These are phyloP conservation scores for Macrocentrus cingulum DNA, from an alignment of 1,140 invertebrate genomes.

Conservation along the genomic window DNA sequence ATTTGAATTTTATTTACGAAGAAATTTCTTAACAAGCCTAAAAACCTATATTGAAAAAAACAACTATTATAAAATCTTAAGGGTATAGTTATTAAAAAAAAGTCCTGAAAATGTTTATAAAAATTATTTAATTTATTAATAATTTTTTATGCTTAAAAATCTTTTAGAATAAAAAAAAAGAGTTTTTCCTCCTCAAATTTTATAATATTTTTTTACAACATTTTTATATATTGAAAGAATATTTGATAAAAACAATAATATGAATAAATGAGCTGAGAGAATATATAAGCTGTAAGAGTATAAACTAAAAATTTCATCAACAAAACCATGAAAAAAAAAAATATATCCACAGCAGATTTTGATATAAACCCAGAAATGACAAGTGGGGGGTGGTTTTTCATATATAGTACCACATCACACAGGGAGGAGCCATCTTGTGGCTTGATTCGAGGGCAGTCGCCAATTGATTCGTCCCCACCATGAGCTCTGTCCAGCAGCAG, in stretches of 20 bases:
- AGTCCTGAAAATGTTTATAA: no score
- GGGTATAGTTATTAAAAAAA: no score
- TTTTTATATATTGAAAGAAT: no score
- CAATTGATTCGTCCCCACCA: conserved; percentile 58
- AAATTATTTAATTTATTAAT: no score
- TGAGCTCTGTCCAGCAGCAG: conserved; percentile 9
- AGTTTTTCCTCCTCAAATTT: no score
- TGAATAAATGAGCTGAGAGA: neutral
- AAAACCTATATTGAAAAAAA: no score
- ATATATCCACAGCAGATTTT: conserved; percentile 13
- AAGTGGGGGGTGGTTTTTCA: conserved; percentile 42
- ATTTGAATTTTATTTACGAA: no score
- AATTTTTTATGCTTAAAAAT: no score
- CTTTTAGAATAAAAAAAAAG: no score
- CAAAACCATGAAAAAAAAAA: conserved; percentile 18
- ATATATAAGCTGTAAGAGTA: neutral
- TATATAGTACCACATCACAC: conserved; percentile 27
- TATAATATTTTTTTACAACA: no score
- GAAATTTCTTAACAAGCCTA: no score
- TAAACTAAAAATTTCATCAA: conserved; percentile 15
- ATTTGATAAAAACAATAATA: neutral
- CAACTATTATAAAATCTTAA: no score
- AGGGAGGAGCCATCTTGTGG: conserved; percentile 60
- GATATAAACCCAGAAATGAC: conserved; percentile 4
- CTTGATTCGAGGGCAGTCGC: conserved; percentile 50